Evolutionary conservation across 2,888 invertebrate species (phyloP), one percentile per base, ranked within the genome.

Genomic region (Calameuta filiformis): DNA sequence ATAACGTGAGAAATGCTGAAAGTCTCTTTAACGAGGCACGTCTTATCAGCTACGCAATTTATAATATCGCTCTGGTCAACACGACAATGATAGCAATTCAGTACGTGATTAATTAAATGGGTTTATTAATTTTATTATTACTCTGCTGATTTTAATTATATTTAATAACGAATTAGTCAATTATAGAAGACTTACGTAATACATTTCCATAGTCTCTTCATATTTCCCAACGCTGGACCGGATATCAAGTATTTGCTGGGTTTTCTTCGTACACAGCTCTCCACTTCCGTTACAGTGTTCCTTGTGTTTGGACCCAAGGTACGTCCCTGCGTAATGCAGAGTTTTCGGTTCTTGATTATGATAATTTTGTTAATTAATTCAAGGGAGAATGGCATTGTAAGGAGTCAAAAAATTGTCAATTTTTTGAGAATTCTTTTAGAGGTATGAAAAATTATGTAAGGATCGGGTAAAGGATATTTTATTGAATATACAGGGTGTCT

Each of bases 41-140:
- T 85, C 94, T 97, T 86, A 98, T 98, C 91, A 98, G 97, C 80
- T 97, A 97, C 92, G 97, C 98, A 76, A 97, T 98, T 84, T 98
- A 98, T 93, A 98, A 98, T 92, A 98, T 98, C 87, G 97, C 98
- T 85, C 94, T 97, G 78, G 97, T 98, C 87, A 98, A 98, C 92
- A 97, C 96, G 77, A 94, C 97, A 83, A 97, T 98, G 97, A 96
- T 97, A 83, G 96, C 97, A 34, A 96, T 98, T 89, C 98, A 98
- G 98, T 98, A 93, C 95, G 97, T 96, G 87, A 79, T 75, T 80
- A 15, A 40, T 56, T 73, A 33, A 75, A 77, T 79, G 12, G 69
- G 35, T 68, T 68, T 68, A 73, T 75, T 68, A 69, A 35, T 77
- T 78, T 35, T 71, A 34, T 56, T 69, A 31, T 31, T 69, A 56